These are phyloP conservation scores for Apodemia mormo DNA, from an alignment of 2,888 invertebrate species.

Conservation along the genomic window DNA sequence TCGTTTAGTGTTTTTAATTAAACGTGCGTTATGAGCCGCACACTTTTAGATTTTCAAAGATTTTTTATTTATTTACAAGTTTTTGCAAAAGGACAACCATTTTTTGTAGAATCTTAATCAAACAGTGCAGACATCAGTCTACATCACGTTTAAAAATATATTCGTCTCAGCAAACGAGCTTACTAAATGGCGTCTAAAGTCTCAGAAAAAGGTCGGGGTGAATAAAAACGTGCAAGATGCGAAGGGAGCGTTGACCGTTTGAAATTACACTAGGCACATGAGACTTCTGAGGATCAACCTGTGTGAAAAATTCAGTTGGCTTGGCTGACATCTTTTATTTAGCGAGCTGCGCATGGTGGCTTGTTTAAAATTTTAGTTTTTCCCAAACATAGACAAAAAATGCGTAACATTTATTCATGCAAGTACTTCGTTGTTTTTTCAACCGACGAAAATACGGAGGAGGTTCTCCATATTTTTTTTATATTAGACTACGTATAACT, in stretches of 20 bases:
- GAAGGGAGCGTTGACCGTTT: conserved; percentile 26
- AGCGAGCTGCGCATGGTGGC: conserved; percentile 64
- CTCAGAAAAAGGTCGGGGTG: conserved; percentile 22
- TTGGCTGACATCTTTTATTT: conserved; percentile 65
- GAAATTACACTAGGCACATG: conserved; percentile 25
- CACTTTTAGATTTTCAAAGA: no score
- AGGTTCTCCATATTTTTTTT: no score
- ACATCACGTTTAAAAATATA: conserved; percentile 9
- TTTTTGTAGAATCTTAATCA: background rate
- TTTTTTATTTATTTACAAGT: no score
- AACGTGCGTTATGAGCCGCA: no score
- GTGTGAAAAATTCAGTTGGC: conserved; percentile 65
- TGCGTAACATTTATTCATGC: background rate
- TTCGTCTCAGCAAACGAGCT: conserved; percentile 10
- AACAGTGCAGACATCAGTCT: conserved; percentile 3
- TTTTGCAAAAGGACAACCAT: no score
- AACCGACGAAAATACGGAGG: no score
- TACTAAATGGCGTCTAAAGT: conserved; percentile 21
- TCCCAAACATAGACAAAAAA: background rate
- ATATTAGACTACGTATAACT: no score
- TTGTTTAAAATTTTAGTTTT: conserved; percentile 27
- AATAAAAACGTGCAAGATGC: conserved; percentile 23
- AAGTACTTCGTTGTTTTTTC: no score
- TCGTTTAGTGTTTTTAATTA: no score
- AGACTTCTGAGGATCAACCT: conserved; percentile 37